Evolutionary conservation across 2,113 vertebrate species (phyloP), one percentile per base, ranked within the genome.

Genomic region (Elachura formosa): DNA sequence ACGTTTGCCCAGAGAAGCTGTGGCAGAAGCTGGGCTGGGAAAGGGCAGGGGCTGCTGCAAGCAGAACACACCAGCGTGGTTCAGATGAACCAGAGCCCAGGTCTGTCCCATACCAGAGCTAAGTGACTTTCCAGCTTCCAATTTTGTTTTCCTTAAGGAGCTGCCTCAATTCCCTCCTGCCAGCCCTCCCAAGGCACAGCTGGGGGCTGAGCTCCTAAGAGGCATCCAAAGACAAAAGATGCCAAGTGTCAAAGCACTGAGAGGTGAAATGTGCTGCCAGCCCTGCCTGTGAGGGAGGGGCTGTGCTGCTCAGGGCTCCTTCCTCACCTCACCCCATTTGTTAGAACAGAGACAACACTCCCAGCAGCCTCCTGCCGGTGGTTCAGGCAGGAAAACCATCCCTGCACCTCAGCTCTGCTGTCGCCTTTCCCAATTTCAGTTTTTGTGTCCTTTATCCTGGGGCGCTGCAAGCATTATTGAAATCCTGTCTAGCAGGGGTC

Each of bases 31-130:
- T 26, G 56, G 38, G n/a, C 25, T 63, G n/a, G 58, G 40, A 28
- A 29, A 9, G 16, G 51, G 43, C 83, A 62, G 43, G 31, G 40
- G 19, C 1, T 5, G 67, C 49, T 8, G 11, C n/a, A 56, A 63
- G 75, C 72, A 67, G 55, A 45, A 52, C 54, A 40, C n/a, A 28
- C n/a, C 56, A 54, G 28, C 1, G 2, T 8, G 48, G 9, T 23
- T 62, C 71, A 33, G 25, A 33, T 68, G 54, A 68, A 28, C 29
- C 72, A 48, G 20, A 11, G 17, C 72, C 33, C 58, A n/a, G 28
- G 4, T 14, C 48, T 40, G 16, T 51, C 78, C 66, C 22, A 5
- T 0, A 16, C 12, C 72, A 14, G 0, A 0, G 36, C 68, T 54
- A 62, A 68, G 2, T 66, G 64, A 51, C 51, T 67, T 79, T 11